Conservation (phyloP, 2,797 vertebrate species). For the Microctenopoma stevenorrisi region DNA sequence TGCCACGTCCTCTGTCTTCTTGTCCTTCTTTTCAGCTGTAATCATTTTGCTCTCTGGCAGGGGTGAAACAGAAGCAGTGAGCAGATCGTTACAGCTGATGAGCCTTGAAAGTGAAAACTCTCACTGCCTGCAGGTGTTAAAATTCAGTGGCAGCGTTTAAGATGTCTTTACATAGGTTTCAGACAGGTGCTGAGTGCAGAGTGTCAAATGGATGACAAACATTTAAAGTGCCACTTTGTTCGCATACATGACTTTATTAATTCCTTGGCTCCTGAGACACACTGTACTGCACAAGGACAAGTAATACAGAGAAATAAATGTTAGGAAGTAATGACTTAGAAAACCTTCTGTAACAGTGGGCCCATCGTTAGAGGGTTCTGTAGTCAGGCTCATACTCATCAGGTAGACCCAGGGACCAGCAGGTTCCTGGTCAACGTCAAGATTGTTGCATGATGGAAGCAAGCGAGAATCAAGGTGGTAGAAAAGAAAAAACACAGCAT, state of each 20-base stretch:
- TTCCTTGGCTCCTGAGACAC: constrained; percentile 27
- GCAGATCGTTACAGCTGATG: not conserved
- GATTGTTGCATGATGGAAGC: constrained; percentile 55
- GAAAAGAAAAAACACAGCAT: constrained; percentile 60
- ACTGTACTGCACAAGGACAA: constrained; percentile 53
- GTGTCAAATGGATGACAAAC: constrained; percentile 29
- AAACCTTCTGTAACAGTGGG: constrained; percentile 84
- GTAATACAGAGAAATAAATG: constrained; percentile 46
- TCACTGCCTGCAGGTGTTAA: constrained; percentile 18
- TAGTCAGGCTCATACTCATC: constrained; percentile 85
- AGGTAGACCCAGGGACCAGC: constrained; percentile 75
- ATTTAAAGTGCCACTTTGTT: constrained; percentile 27
- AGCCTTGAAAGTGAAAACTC: constrained; percentile 20
- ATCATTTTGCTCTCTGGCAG: constrained; percentile 87
- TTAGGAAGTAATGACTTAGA: constrained; percentile 54
- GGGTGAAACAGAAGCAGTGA: constrained; percentile 28
- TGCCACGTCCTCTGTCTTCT: constrained; percentile 90
- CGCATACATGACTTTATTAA: not conserved
- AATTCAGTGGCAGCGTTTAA: constrained; percentile 7
- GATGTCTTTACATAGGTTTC: not conserved
- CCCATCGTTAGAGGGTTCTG: constrained; percentile 81
- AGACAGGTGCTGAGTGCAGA: not conserved
- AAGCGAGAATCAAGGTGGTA: constrained; percentile 31
- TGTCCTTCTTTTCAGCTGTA: constrained; percentile 92
- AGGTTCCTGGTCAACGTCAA: constrained; percentile 70